A percentile compares a stretch with the other conserved stretches of the same genome.
phyloP scores from a whole-genome alignment of 1,140 invertebrate species.

The Meteorus sp. region DNA sequence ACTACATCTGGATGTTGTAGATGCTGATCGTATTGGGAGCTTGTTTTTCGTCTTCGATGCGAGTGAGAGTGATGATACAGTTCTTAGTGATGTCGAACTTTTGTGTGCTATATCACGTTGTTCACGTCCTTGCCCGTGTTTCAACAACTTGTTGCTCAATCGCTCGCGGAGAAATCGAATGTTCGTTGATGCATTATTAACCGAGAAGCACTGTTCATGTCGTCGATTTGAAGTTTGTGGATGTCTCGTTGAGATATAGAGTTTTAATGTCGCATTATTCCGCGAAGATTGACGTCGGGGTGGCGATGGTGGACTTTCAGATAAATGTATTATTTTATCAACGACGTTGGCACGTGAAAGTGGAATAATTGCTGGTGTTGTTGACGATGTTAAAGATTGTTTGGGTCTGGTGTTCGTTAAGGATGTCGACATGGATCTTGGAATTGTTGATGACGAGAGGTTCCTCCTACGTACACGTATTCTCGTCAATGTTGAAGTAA shows the following conservation, averaged over 20 bases:
- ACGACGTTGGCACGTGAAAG: slow-evolving; percentile 4
- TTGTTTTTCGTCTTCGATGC: slow-evolving; percentile 29
- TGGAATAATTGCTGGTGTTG: slow-evolving; percentile 13
- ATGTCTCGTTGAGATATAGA: slow-evolving; percentile 54
- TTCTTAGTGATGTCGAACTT: slow-evolving; percentile 46
- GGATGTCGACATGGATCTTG: slow-evolving; percentile 34
- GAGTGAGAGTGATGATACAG: slow-evolving; percentile 36
- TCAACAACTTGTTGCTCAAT: slow-evolving; percentile 60
- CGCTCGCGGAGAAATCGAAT: slow-evolving; percentile 63
- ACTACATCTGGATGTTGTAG: slow-evolving; percentile 33
- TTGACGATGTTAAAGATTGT: slow-evolving; percentile 29
- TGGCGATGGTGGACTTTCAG: slow-evolving; percentile 64
- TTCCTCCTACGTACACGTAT: slow-evolving; percentile 73
- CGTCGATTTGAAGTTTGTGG: slow-evolving; percentile 41
- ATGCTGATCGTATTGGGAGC: background rate
- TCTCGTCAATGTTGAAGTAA: slow-evolving; percentile 76
- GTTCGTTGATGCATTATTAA: slow-evolving; percentile 55
- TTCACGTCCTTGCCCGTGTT: slow-evolving; percentile 53
- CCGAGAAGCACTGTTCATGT: slow-evolving; percentile 65
- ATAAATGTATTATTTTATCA: background rate
- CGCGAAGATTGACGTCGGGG: slow-evolving; percentile 73
- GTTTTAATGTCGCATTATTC: slow-evolving; percentile 69
- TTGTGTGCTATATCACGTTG: slow-evolving; percentile 47
- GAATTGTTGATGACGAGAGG: slow-evolving; percentile 46
- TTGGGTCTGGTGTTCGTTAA: slow-evolving; percentile 36